Conservation (phyloP, 1,140 invertebrate species). For the Papilio machaon region DNA sequence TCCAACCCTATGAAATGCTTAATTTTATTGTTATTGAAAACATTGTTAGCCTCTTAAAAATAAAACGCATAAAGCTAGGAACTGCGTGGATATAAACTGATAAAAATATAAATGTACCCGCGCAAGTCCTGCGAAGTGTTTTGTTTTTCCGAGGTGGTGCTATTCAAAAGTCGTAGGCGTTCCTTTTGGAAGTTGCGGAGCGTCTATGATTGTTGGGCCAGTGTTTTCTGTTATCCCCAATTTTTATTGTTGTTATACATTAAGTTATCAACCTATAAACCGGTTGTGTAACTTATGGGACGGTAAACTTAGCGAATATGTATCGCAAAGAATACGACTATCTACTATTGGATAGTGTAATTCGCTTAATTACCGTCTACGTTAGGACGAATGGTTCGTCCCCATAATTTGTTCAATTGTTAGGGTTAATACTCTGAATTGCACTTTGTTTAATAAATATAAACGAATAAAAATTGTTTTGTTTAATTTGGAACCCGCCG, state of each 20-base stretch:
- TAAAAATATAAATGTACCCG: conserved; percentile 64
- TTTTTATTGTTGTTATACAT: conserved; percentile 69
- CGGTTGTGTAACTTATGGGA: conserved; percentile 64
- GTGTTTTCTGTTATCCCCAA: conserved; percentile 64
- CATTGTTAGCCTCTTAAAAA: conserved; percentile 70
- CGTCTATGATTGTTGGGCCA: conserved; percentile 64
- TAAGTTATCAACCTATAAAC: conserved; percentile 58
- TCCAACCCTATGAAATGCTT: conserved; percentile 27
- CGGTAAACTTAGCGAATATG: conserved; percentile 55
- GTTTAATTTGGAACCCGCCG: conserved; percentile 59
- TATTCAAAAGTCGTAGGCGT: conserved; percentile 63
- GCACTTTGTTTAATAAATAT: conserved; percentile 82
- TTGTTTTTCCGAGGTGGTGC: conserved; percentile 65
- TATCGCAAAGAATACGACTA: conserved; percentile 50
- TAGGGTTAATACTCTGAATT: conserved; percentile 81
- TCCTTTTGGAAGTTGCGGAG: conserved; percentile 78
- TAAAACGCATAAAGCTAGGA: conserved; percentile 65
- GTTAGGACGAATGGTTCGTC: conserved; percentile 65
- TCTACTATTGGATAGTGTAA: conserved; percentile 56
- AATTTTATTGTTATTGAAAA: conserved; percentile 50
- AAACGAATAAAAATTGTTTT: conserved; percentile 74
- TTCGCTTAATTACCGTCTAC: conserved; percentile 61
- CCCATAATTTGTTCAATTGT: conserved; percentile 79
- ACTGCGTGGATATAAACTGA: conserved; percentile 71
- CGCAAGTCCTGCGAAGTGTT: conserved; percentile 67